These are phyloP conservation scores for Calidris pugnax DNA, from an alignment of 2,113 vertebrate species.

Conservation along the genomic window DNA sequence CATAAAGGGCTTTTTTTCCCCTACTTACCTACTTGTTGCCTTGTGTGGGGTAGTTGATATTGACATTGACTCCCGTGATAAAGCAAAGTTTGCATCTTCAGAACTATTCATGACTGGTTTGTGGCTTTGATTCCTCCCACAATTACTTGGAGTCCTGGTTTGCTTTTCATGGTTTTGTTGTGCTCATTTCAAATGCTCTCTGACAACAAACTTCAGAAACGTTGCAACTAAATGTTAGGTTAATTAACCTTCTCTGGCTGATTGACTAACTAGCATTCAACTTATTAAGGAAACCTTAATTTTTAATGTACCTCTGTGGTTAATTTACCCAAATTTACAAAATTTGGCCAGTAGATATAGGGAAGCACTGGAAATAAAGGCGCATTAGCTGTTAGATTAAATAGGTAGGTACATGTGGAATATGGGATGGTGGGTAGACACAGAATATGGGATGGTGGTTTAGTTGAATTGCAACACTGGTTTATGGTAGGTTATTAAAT, in stretches of 20 bases:
- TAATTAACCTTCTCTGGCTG: background rate
- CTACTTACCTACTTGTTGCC: rapidly evolving
- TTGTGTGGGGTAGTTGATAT: background rate
- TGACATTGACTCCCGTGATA: rapidly evolving
- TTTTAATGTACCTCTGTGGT: background rate
- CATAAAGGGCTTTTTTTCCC: background rate
- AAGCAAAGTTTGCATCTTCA: background rate
- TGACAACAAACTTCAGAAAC: background rate
- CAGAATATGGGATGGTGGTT: background rate
- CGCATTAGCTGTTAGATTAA: background rate
- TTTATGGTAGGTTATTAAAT: background rate
- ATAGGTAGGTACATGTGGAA: background rate
- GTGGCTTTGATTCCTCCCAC: background rate
- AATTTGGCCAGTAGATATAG: background rate
- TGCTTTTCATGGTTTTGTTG: background rate
- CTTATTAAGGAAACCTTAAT: background rate
- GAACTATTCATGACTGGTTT: background rate
- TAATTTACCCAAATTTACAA: background rate
- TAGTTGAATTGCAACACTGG: background rate
- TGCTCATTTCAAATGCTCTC: background rate
- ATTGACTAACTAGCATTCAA: background rate
- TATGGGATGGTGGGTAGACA: background rate
- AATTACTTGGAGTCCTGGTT: background rate
- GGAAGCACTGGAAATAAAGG: background rate
- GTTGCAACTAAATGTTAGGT: background rate